Conservation (phyloP, 2,113 vertebrate genomes). For the Morone chrysops region DNA sequence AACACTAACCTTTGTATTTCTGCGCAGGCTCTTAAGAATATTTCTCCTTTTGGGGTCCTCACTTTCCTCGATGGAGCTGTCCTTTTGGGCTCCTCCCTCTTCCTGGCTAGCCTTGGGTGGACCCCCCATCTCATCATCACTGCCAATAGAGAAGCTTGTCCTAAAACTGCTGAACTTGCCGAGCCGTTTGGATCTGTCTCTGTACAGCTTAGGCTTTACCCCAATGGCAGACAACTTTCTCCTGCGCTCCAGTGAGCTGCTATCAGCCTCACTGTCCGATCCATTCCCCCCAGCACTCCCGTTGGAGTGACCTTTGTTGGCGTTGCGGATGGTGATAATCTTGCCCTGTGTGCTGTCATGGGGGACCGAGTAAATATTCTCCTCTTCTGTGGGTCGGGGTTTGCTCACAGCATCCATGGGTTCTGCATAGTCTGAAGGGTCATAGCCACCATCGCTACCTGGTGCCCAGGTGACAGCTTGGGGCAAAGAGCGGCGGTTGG, state of each 20-base stretch:
- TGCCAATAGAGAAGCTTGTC: slow-evolving; percentile 91
- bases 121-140: slow-evolving; percentile 92
- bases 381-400: slow-evolving; percentile 91
- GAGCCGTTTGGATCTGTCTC: slow-evolving; percentile 90
- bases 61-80: slow-evolving; percentile 88
- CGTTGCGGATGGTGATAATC: slow-evolving; percentile 96
- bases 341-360: slow-evolving; percentile 98
- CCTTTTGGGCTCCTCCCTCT: slow-evolving; percentile 87
- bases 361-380: slow-evolving; percentile 96
- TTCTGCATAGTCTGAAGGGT: slow-evolving; percentile 96
- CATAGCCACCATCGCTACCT: slow-evolving; percentile 88
- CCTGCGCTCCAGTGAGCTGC: slow-evolving; percentile 91
- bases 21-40: slow-evolving; percentile 91
- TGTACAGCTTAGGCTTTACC: slow-evolving; percentile 90
- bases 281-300: slow-evolving; percentile 92
- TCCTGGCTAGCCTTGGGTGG: slow-evolving; percentile 90
- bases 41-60: slow-evolving; percentile 94
- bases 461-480: slow-evolving; percentile 89
- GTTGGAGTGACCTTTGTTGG: slow-evolving; percentile 92
- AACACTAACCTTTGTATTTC: slow-evolving; percentile 90
- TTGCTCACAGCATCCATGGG: slow-evolving; percentile 95
- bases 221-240: slow-evolving; percentile 84
- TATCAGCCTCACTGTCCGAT: slow-evolving; percentile 95
- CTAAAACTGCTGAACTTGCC: slow-evolving; percentile 93
- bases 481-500: slow-evolving; percentile 87